A percentile compares a stretch with the other conserved stretches of the same genome.
phyloP scores from a whole-genome alignment of 2,113 vertebrate species.

The Pycnonotus jocosus region DNA sequence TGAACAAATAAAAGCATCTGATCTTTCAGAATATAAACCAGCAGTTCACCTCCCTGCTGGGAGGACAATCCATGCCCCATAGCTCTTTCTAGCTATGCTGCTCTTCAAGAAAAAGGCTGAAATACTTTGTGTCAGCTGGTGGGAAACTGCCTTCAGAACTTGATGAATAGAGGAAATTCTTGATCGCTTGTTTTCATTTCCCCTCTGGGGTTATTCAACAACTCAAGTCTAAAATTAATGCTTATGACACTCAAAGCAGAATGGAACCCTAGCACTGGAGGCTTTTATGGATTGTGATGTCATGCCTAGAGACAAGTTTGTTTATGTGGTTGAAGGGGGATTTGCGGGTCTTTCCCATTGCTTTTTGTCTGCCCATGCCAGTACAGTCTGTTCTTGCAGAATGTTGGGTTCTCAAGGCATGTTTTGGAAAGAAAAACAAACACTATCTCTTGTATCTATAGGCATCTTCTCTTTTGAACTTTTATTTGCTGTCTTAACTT shows the following conservation, averaged over 20 bases:
- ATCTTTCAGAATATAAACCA: neutral
- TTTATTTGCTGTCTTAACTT: neutral
- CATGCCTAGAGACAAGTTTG: constrained; percentile 33
- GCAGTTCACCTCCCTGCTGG: neutral
- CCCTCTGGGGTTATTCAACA: neutral
- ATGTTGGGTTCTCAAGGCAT: neutral
- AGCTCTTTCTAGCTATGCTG: neutral
- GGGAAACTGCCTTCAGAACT: neutral
- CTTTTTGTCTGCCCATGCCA: neutral
- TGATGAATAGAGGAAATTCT: neutral
- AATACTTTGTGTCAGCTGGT: neutral
- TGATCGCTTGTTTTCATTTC: neutral
- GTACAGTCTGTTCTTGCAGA: constrained; percentile 6
- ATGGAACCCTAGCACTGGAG: neutral
- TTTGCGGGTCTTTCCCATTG: constrained; percentile 7
- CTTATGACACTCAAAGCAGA: neutral
- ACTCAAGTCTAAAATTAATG: constrained; percentile 31
- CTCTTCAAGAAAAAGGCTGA: neutral
- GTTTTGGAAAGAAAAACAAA: neutral
- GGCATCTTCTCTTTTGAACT: neutral
- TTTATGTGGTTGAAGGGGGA: constrained; percentile 8
- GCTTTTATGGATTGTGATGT: constrained; percentile 10
- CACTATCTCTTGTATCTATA: neutral
- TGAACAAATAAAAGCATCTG: neutral
- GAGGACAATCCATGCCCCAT: neutral